Base-by-base conservation (phyloP, 30 jellyfish, hydroid and myxozoan species). In the Aurelia coerulea region DNA sequence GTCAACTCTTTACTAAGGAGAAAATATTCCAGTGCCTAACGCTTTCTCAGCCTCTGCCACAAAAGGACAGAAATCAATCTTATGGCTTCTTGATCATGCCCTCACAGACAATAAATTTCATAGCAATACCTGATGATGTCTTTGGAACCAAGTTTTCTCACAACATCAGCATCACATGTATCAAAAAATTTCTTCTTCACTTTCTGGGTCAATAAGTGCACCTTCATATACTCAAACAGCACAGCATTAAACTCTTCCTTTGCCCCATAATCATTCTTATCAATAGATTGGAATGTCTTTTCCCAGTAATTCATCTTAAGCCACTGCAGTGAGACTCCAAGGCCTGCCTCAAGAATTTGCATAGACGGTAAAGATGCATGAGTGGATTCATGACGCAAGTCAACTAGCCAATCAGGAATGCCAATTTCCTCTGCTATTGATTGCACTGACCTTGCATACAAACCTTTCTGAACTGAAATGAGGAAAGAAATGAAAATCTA, bases 321-420 rank as follows among this genome's bases (percentile, higher is more conserved):
- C 98, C 98, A 93, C 9, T 73, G 50, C 16, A 87, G 60, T 19
- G 97, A 88, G n/a, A 72, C 74, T n/a, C 33, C 63, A 73, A 84
- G 64, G 49, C 92, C 95, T 1, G 91, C 53, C 42, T 79, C 82
- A 23, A 93, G 81, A 16, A 93, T 31, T 10, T 93, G 93, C 46
- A 75, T 19, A 10, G 97, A 79, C 2, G 98, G 98, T 59, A 93
- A 65, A 10, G 89, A 77, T 37, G 96, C 72, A 88, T 93, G 98
- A 10, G 98, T 93, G 7, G 97, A 92, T 35, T 93, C 96, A 78
- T 93, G 98, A 16, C 98, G 94, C 31, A 93, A 33, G 68, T 93
- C 98, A 5, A 93, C 98, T n/a, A 93, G 60, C 98, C 98, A 93
- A 63, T 88, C 97, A 15, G 98, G 98, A 29, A 93, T 83, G 65